Evolutionary conservation across 1,140 invertebrate species (phyloP).

Genomic region (Amphibalanus amphitrite): DNA sequence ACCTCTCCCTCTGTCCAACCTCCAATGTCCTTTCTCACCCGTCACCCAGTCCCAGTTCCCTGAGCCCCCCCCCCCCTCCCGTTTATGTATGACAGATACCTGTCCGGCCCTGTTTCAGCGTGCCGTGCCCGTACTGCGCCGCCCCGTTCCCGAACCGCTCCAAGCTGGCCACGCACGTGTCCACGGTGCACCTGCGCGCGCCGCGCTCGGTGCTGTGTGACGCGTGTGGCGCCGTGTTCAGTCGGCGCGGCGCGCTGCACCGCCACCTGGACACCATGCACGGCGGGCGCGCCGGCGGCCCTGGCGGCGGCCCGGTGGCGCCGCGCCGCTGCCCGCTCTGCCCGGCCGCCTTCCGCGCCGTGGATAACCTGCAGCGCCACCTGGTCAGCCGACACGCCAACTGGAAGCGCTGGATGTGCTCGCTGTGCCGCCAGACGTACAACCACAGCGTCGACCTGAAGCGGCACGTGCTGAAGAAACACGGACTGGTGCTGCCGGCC

Average conservation of each 20-base stretch:
- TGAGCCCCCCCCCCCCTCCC: too few species aligned
- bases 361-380: neutral
- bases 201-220: neutral
- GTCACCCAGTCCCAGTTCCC: too few species aligned
- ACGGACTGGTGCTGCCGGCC: neutral
- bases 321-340: conserved; percentile 21
- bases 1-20: too few species aligned
- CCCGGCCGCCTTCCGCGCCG: conserved; percentile 1
- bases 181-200: neutral
- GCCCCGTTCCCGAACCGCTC: neutral
- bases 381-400: neutral
- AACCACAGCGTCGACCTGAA: neutral
- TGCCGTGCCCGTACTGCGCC: neutral
- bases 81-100: too few species aligned
- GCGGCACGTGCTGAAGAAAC: neutral
- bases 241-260: neutral
- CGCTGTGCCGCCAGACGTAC: neutral
- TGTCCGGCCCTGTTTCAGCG: neutral
- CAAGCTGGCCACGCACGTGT: neutral
- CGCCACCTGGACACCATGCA: neutral
- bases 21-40: too few species aligned
- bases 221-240: neutral
- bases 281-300: too few species aligned
- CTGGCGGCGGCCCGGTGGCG: neutral
- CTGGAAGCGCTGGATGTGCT: neutral